phyloP scores from a whole-genome alignment of 2,888 invertebrate genomes.

The Himalopsyche japonica region DNA sequence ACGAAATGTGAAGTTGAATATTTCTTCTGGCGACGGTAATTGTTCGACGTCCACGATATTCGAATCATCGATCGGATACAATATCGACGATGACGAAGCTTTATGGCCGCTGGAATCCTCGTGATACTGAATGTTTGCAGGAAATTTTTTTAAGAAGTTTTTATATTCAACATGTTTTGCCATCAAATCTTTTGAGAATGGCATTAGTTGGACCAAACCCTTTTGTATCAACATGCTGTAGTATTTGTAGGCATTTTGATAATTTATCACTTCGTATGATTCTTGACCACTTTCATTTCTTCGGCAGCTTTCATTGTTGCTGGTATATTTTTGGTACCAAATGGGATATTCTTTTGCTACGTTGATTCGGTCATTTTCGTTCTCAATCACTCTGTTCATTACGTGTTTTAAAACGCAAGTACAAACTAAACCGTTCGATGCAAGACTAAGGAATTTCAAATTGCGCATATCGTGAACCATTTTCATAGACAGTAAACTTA shows the following conservation, averaged over 20 bases:
- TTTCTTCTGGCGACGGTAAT: background rate
- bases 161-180: background rate
- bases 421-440: slow-evolving; percentile 64
- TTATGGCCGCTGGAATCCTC: background rate
- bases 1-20: slow-evolving; percentile 43
- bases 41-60: background rate
- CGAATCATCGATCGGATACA: background rate
- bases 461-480: slow-evolving; percentile 61
- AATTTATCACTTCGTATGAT: background rate
- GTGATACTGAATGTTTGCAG: background rate
- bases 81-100: background rate
- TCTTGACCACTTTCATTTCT: background rate
- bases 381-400: slow-evolving; percentile 49
- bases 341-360: background rate
- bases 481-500: slow-evolving; percentile 59
- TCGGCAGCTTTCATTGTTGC: background rate
- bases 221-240: slow-evolving; percentile 20
- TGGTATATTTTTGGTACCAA: slow-evolving; percentile 44
- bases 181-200: background rate
- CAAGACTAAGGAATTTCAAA: slow-evolving; percentile 56
- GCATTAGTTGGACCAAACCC: background rate
- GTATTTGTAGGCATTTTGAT: slow-evolving; percentile 25
- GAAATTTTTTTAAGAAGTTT: no score
- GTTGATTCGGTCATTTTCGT: background rate
- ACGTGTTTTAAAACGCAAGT: slow-evolving; percentile 61